Base-by-base conservation (phyloP, 2,888 invertebrate species). In the Leptinotarsa tumamoca region DNA sequence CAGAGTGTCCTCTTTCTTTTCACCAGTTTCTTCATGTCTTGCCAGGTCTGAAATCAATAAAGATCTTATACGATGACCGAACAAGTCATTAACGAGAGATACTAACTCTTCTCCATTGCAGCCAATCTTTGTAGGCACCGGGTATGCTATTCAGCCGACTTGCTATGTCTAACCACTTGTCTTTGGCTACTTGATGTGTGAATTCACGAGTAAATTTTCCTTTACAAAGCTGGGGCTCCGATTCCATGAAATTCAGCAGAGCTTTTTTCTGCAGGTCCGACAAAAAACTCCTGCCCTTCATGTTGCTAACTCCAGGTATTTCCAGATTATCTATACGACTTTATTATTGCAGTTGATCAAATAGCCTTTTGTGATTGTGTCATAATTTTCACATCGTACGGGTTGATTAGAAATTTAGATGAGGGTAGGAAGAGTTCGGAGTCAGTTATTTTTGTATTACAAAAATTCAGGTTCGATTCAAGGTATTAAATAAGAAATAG, bases 51-150 rank as follows among this genome's bases (percentile, higher is more conserved):
- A 21, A 61, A 43, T 43, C 3, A 10, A 43, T 10, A 43, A 10
- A 43, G 10, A 43, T 43, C 10, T 43, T 43, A 43, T 43, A 10
- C 3, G 43, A 10, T 10, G 43, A 10, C 43, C 43, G 10, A 43
- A 43, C 33, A 43, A 43, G 10, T 43, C 43, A 10, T 43, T 3
- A 10, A 43, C 2, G 10, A 13, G 7, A 18, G 7, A 54, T 4
- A 18, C 61, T 61, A 5, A 61, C 61, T 27, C 61, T 61, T 27
- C 61, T 13, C 61, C 61, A 61, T 23, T 61, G 61, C 2, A 61
- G 5, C 61, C 61, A 61, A 14, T 61, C 61, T 27, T 61, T 61
- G 27, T 61, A 61, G 15, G 61, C 61, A 27, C 61, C 61, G 15
- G 61, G 61, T 5, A 61, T 23, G 27, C 61, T 23, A 15, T 61